Base-by-base conservation (phyloP, 2,113 vertebrate genomes). In the Brachyhypopomus occidentalis region DNA sequence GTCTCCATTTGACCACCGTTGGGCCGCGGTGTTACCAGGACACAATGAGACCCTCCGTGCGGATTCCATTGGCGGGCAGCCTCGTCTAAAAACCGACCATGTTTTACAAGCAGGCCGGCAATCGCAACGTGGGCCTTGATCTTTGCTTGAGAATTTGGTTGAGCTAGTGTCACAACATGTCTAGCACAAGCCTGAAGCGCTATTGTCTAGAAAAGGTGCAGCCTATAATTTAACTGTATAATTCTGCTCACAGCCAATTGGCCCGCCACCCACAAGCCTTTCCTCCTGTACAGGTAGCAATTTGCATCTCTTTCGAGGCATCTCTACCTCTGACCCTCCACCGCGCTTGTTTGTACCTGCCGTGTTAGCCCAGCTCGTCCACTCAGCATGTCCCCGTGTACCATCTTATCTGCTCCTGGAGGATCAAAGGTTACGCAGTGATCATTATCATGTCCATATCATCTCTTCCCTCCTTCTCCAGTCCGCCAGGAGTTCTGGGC, bases 301-400 rank as follows among this genome's bases (percentile, higher is more conserved):
- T 84, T 73, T 85, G 67, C 88, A 86, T 85, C 86, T 80, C 82
- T 87, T 73, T 82, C 79, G 48, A 80, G 80, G 79, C 72, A 86
- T 89, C 84, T 84, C n/a, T 22, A 63, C 80, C 66, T 71, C 83
- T 69, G 30, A 71, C 11, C 70, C 60, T 79, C 60, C 30, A 74
- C 78, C 5, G 72, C 75, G 86, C 93, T 92, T 94, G 93, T 93
- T 94, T 94, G 92, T 94, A 92, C 93, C 91, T 92, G 93, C 85
- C 85, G 83, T 90, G 91, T 92, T 92, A 73, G 83, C 88, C 90
- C 84, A 84, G 85, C 91, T 93, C 88, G 91, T 92, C 89, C 79
- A 34, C 92, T 87, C 92, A 90, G 91, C 92, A 91, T 89, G 92
- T 91, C 89, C 89, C 92, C 89, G 90, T 89, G 89, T 94, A 90